Conservation (phyloP, 92 coral and sea anemone genomes). For the Desmophyllum pertusum region DNA sequence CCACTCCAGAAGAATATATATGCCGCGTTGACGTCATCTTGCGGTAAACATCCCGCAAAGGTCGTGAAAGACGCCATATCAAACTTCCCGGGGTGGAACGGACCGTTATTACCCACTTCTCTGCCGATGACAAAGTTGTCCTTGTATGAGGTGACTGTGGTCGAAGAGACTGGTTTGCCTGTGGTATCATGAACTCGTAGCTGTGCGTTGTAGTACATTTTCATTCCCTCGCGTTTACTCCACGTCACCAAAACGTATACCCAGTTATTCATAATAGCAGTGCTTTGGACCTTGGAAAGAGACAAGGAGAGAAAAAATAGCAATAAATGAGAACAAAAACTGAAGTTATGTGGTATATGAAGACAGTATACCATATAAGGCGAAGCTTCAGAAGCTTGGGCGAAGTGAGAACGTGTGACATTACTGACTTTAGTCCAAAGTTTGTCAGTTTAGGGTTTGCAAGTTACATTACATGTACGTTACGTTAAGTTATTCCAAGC, state of each 20-base stretch:
- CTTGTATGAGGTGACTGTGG: conserved; percentile 58
- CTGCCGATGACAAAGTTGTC: conserved; percentile 90
- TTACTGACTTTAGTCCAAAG: no score
- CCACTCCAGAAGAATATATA: conserved; percentile 96
- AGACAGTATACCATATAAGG: no score
- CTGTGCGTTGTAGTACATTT: conserved; percentile 75
- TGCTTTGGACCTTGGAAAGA: conserved; percentile 57
- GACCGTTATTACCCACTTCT: conserved; percentile 75
- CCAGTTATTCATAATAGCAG: conserved; percentile 66
- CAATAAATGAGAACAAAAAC: no score
- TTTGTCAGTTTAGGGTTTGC: background rate
- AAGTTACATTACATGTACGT: background rate
- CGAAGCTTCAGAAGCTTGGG: no score
- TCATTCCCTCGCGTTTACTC: conserved; percentile 83
- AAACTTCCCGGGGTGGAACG: conserved; percentile 61
- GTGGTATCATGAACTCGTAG: conserved; percentile 73
- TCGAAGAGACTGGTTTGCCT: conserved; percentile 71
- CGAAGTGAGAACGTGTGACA: no score
- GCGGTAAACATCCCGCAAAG: conserved; percentile 75
- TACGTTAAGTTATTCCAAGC: background rate
- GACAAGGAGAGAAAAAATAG: background rate
- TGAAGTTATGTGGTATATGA: no score
- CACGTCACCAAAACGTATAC: conserved; percentile 85
- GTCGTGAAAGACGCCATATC: conserved; percentile 88
- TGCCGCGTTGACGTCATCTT: conserved; percentile 86